Percentiles rank a stretch among this genome's conserved stretches.
These are phyloP conservation scores for Ametastegia equiseti DNA, from an alignment of 2,888 invertebrate species.

Conservation along the genomic window DNA sequence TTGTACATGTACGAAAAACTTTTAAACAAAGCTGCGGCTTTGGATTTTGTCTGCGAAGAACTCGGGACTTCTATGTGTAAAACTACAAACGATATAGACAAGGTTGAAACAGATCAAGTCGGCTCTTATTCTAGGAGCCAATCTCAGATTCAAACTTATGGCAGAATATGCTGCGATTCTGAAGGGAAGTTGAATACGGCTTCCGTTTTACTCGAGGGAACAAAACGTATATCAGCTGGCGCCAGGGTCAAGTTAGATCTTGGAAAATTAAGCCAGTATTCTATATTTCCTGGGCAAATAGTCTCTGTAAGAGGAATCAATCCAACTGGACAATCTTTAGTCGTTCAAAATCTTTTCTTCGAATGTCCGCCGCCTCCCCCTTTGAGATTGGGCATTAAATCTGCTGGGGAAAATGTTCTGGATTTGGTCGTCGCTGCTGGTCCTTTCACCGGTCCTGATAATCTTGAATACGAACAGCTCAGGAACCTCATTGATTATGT, in stretches of 20 bases:
- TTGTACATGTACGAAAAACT: constrained; percentile 71
- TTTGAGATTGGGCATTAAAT: constrained; percentile 69
- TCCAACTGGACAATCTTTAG: constrained; percentile 83
- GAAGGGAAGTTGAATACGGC: constrained; percentile 85
- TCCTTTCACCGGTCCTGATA: constrained; percentile 89
- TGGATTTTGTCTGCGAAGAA: constrained; percentile 58
- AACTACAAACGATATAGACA: constrained; percentile 47
- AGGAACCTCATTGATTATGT: constrained; percentile 86
- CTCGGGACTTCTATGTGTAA: constrained; percentile 62
- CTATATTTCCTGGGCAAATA: constrained; percentile 89
- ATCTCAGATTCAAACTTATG: constrained; percentile 79
- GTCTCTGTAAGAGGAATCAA: constrained; percentile 87
- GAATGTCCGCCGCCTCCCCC: constrained; percentile 75
- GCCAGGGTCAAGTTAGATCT: constrained; percentile 75
- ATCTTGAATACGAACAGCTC: constrained; percentile 88
- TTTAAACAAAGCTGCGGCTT: constrained; percentile 59
- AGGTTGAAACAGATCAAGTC: constrained; percentile 49
- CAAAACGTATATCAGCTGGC: constrained; percentile 74
- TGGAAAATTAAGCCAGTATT: constrained; percentile 79
- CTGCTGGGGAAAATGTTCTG: constrained; percentile 66
- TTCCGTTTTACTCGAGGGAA: constrained; percentile 85
- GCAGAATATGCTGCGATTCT: constrained; percentile 87
- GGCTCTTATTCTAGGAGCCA: constrained; percentile 66
- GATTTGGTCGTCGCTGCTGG: constrained; percentile 88
- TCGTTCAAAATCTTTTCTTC: constrained; percentile 83